Evolutionary conservation across 2,797 vertebrate species (phyloP).

Genomic region (Benthosema pterotum): DNA sequence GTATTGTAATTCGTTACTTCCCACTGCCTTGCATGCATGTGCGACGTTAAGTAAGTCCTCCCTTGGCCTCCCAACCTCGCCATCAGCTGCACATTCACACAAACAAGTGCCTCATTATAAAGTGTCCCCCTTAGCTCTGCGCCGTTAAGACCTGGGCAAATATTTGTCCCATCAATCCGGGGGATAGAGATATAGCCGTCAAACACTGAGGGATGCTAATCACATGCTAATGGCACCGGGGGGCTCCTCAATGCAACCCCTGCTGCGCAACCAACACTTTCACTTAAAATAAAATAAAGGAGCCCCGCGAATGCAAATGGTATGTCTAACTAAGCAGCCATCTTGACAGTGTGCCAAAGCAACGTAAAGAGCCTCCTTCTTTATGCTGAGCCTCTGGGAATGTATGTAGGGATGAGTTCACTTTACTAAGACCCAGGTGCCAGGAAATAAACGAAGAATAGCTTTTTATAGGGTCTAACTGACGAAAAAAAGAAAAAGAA

Average conservation of each 20-base stretch:
- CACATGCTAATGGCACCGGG: conserved; percentile 75
- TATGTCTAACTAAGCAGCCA: conserved; percentile 71
- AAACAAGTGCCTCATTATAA: conserved; percentile 61
- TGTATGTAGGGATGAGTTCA: conserved; percentile 77
- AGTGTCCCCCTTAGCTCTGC: conserved; percentile 63
- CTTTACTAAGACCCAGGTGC: conserved; percentile 77
- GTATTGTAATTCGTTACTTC: too few species aligned
- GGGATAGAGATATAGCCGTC: conserved; percentile 76
- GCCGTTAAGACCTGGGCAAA: conserved; percentile 73
- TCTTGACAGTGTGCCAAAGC: conserved; percentile 80
- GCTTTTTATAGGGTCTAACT: conserved; percentile 70
- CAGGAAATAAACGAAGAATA: conserved; percentile 80
- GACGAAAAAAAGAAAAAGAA: conserved; percentile 45
- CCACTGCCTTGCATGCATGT: neutral
- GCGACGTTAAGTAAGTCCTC: neutral
- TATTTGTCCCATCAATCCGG: conserved; percentile 79
- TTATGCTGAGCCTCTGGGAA: conserved; percentile 77
- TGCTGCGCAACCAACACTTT: conserved; percentile 68
- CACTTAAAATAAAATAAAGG: conserved; percentile 54
- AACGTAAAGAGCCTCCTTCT: conserved; percentile 79
- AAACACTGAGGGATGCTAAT: conserved; percentile 73
- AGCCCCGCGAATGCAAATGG: conserved; percentile 78
- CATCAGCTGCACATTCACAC: conserved; percentile 31
- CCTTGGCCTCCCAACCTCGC: conserved; percentile 20
- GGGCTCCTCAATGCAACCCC: conserved; percentile 67